Evolutionary conservation across 2,888 invertebrate species (phyloP), one percentile per base, ranked within the genome.

Genomic region (Julus scandinavius): DNA sequence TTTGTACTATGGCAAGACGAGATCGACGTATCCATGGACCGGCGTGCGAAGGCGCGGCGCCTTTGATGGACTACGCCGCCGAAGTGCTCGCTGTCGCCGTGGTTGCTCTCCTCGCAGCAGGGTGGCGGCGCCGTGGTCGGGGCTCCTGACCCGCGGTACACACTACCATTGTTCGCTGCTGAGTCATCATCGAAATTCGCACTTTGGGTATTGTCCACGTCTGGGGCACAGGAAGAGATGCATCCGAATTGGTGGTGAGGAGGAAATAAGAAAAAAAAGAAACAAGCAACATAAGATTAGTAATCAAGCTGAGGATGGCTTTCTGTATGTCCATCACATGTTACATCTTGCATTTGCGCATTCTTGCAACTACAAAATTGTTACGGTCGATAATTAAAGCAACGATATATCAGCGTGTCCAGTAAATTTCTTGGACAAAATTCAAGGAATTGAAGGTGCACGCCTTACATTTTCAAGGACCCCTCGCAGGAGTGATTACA

Each of bases 1-100:
- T 85, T 85, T 85, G 85, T 85, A 85, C 85, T 85, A 20, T 85
- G 85, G 49, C 85, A 85, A 49, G 85, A 85, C 45, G 85, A 41
- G 49, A 85, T 85, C 85, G 85, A 85, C 85, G 85, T 85, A 85
- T 85, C 85, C 85, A 85, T 85, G 45, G 85, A 85, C 4, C 41
- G 85, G 49, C 85, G 85, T 7, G 41, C 85, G 15, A 85, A 85
- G 41, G 85, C 49, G 15, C 85, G 85, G 20, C 85, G 85, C 9
- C 85, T 7, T 9, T 45, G 85, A 6, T 85, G 85, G 49, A 40
- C 85, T 85, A 41, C 41, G 49, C 41, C 85, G 17, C 50, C 29
- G 20, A 87, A 54, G 17, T 50, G 41, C 17, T 50, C 50, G 86
- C 54, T n/a, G 13, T 13, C 41, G 17, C n/a, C 50, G 54, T 72